Conservation (phyloP, 2,797 vertebrate species). For the Eleutherodactylus coqui region DNA sequence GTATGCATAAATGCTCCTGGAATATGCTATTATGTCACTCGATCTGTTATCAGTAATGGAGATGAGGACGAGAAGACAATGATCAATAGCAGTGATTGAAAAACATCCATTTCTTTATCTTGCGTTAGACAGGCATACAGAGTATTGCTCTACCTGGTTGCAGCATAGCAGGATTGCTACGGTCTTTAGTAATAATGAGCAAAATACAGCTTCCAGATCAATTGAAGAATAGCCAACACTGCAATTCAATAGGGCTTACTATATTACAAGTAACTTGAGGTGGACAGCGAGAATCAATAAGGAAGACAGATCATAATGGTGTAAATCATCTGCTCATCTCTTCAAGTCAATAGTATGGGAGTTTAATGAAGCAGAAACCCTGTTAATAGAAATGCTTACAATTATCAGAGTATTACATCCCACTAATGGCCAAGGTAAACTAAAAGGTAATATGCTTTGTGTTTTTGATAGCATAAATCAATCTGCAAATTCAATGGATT, state of each 20-base stretch:
- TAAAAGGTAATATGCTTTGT: constrained; percentile 30
- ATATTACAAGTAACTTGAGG: constrained; percentile 28
- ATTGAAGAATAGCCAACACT: not conserved
- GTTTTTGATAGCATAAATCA: constrained; percentile 26
- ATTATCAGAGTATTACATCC: constrained; percentile 26
- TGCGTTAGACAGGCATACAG: not conserved
- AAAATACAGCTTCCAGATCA: constrained; percentile 4
- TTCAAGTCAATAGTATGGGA: constrained; percentile 19
- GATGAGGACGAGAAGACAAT: not conserved
- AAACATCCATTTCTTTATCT: not conserved
- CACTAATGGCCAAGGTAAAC: constrained; percentile 26
- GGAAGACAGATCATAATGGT: constrained; percentile 28
- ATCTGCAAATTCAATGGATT: not conserved
- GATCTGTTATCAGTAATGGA: no score
- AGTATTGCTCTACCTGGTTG: not conserved
- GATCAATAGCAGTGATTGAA: not conserved
- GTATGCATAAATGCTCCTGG: no score
- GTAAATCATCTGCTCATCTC: constrained; percentile 31
- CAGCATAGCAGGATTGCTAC: not conserved
- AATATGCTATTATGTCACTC: no score
- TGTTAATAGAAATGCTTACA: constrained; percentile 22
- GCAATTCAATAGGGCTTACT: not conserved
- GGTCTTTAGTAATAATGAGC: no score
- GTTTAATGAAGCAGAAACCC: constrained; percentile 32
- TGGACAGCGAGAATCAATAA: constrained; percentile 39